A percentile compares a stretch with the other conserved stretches of the same genome.
phyloP scores from a whole-genome alignment of 2,888 invertebrate species.

The Lycaena phlaeas region DNA sequence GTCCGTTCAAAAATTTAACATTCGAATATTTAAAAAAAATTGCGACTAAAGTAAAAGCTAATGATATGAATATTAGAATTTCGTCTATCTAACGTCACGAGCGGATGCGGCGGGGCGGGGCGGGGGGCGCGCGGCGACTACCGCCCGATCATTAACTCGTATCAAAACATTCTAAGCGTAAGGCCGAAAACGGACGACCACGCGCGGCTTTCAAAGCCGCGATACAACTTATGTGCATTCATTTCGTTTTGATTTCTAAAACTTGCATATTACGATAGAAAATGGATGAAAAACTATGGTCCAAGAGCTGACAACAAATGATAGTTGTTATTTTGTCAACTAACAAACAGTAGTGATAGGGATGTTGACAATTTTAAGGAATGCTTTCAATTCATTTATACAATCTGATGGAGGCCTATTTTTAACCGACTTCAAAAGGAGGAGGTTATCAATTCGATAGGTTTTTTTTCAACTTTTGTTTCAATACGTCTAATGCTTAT shows the following conservation, averaged over 20 bases:
- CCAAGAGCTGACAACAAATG: background rate
- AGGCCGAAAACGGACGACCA: too few species aligned
- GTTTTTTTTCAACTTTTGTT: too few species aligned
- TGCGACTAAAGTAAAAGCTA: constrained; percentile 68
- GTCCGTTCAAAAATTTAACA: constrained; percentile 45
- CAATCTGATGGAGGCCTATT: too few species aligned
- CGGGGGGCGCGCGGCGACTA: constrained; percentile 28
- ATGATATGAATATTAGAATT: constrained; percentile 71
- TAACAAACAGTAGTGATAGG: too few species aligned
- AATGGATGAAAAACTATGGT: constrained; percentile 41
- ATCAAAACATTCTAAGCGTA: constrained; percentile 34
- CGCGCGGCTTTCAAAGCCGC: too few species aligned
- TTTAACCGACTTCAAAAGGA: too few species aligned
- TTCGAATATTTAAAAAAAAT: constrained; percentile 42
- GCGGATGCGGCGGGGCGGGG: constrained; percentile 33
- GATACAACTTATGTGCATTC: background rate
- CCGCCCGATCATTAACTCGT: constrained; percentile 25
- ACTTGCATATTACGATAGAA: constrained; percentile 24
- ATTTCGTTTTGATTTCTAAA: background rate
- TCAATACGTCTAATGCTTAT: too few species aligned
- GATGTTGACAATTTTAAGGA: too few species aligned
- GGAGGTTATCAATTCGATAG: too few species aligned
- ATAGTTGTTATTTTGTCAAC: too few species aligned
- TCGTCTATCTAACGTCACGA: constrained; percentile 65
- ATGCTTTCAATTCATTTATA: too few species aligned